Base-by-base conservation (phyloP, 1,140 invertebrate genomes). In the Patella vulgata region DNA sequence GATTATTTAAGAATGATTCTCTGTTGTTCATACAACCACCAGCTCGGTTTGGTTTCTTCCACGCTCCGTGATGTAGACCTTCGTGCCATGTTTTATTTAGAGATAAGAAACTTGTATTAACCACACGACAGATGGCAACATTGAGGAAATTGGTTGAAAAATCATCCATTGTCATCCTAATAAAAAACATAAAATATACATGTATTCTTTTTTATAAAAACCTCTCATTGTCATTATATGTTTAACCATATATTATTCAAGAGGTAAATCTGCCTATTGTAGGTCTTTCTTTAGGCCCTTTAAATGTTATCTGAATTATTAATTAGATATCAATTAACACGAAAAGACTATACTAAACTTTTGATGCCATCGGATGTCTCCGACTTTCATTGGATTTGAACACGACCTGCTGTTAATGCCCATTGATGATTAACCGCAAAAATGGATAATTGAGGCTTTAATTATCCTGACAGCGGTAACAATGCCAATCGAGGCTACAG, bases 111-210 rank as follows among this genome's bases (percentile, higher is more conserved):
- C 88, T 88, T 5, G 88, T 88, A 71, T 88, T 89, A 33, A 89
- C 96, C 79, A 98, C 91, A 80, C 98, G 95, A 81, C 96, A 98
- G 73, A 98, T 94, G 82, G 98, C 95, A 46, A 98, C 84, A 77
- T 90, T 88, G 3, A 74, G 63, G 65, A 80, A 84, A 65, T 84
- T 67, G 36, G 73, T 75, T 62, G 76, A 78, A 65, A 81, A 84
- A 53, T 84, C 83, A 57, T 81, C 74, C 67, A 83, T 79, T 0
- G 78, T 76, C 84, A 85, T 85, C 83, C 83, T 84, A 59, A 8
- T 67, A 68, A 47, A 53, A n/a, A 54, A n/a, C n/a, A n/a, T n/a
- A 42, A 48, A 43, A 21, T 39, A 53, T 14, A 36, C 14, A 5
- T 36, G 33, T 36, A 36, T 36, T 8, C 6, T 36, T 36, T 36